Evolutionary conservation across 2,888 invertebrate species (phyloP).

Genomic region (Lochmaea capreae): DNA sequence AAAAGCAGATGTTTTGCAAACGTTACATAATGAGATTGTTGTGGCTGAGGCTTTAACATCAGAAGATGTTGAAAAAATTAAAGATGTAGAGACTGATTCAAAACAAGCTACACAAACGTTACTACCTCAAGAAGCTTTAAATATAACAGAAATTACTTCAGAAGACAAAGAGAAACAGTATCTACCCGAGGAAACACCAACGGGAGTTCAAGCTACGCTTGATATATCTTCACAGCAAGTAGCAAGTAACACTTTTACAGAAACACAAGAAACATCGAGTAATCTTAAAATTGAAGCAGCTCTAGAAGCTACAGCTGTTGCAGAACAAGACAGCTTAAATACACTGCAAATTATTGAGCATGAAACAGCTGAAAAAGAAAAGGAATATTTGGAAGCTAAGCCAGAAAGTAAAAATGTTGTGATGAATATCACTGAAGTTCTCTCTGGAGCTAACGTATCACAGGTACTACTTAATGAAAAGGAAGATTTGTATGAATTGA

Average conservation of each 20-base stretch:
- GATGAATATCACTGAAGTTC: constrained; percentile 59
- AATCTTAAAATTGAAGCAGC: constrained; percentile 59
- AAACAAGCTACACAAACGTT: constrained; percentile 61
- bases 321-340: constrained; percentile 67
- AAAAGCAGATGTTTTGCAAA: constrained; percentile 64
- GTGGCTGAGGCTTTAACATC: constrained; percentile 67
- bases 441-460: constrained; percentile 62
- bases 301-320: constrained; percentile 64
- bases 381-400: constrained; percentile 57
- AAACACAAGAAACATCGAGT: constrained; percentile 64
- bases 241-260: constrained; percentile 66
- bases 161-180: constrained; percentile 68
- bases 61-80: constrained; percentile 64
- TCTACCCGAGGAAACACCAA: constrained; percentile 58
- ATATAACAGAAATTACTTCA: constrained; percentile 66
- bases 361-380: constrained; percentile 67
- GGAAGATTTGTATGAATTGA: constrained; percentile 63
- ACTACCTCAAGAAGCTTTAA: constrained; percentile 66
- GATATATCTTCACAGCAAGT: constrained; percentile 66
- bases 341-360: constrained; percentile 68
- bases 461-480: constrained; percentile 65
- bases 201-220: constrained; percentile 64
- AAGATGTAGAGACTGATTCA: constrained; percentile 31
- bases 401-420: constrained; percentile 61
- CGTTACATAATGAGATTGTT: constrained; percentile 66